These are phyloP conservation scores for Percina caprodes DNA, from an alignment of 2,113 vertebrate species.

Conservation along the genomic window DNA sequence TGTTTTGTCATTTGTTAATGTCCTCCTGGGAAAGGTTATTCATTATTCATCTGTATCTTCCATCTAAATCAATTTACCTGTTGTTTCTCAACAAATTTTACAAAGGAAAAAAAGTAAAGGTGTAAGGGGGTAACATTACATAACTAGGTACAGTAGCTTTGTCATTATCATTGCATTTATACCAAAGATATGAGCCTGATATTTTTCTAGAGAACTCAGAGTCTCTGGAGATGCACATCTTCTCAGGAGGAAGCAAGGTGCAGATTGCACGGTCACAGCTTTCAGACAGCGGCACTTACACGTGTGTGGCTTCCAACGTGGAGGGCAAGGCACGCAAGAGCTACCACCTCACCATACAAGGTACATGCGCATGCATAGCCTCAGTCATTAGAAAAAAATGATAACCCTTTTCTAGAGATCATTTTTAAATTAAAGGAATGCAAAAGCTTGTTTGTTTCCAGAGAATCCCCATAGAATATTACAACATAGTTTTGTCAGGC, in stretches of 20 bases:
- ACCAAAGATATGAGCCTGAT: not conserved
- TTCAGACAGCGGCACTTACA: constrained; percentile 90
- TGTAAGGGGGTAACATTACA: not conserved
- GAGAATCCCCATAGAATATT: not conserved
- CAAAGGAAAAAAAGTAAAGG: not conserved
- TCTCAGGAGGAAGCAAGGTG: constrained; percentile 93
- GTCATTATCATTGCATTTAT: not conserved
- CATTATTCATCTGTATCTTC: not conserved
- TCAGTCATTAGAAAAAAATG: not conserved
- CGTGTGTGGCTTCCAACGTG: constrained; percentile 90
- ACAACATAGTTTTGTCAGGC: not conserved
- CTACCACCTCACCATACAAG: constrained; percentile 91
- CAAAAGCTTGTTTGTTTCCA: not conserved
- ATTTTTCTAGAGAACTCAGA: constrained; percentile 86
- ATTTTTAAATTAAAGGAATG: not conserved
- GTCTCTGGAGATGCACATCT: constrained; percentile 92
- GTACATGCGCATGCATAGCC: constrained; percentile 67
- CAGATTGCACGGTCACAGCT: constrained; percentile 91
- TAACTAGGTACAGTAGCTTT: not conserved
- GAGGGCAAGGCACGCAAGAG: constrained; percentile 92
- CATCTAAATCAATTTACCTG: not conserved
- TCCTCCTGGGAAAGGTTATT: not conserved
- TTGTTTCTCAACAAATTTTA: not conserved
- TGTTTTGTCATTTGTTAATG: not conserved
- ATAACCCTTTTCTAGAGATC: not conserved